Evolutionary conservation across 2,113 vertebrate genomes (phyloP).

Genomic region (Limnothrissa miodon): DNA sequence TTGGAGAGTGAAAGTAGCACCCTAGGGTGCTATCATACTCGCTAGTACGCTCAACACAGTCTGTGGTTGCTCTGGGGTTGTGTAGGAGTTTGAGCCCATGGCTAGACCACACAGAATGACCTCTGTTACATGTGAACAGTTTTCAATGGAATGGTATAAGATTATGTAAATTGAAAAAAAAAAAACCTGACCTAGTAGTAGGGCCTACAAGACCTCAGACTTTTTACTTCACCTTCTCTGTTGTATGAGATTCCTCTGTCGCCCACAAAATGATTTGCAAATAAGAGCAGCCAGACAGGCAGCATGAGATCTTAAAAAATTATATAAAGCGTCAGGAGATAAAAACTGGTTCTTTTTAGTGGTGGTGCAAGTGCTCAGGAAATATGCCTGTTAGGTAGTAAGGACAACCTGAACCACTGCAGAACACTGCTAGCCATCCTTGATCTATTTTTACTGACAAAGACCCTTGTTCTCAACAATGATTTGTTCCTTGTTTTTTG

Average conservation of each 20-base stretch:
- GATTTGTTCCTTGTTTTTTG: background rate
- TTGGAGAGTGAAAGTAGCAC: too few species aligned
- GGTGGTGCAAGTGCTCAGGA: background rate
- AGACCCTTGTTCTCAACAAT: background rate
- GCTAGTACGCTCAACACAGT: too few species aligned
- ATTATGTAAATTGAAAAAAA: background rate
- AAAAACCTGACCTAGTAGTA: too few species aligned
- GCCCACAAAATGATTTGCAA: background rate
- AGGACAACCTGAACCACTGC: background rate
- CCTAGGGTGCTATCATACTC: too few species aligned
- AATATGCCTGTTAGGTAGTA: background rate
- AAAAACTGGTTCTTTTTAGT: background rate
- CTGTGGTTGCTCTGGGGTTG: too few species aligned
- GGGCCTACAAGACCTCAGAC: background rate
- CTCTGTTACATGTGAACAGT: background rate
- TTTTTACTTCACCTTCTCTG: background rate
- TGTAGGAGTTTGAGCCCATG: too few species aligned
- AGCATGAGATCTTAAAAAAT: background rate
- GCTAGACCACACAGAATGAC: too few species aligned
- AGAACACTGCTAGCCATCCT: background rate
- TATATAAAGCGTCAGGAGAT: background rate
- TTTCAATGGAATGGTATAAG: background rate
- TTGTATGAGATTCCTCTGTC: background rate
- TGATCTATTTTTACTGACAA: background rate
- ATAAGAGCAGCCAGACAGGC: background rate